Conservation (phyloP, 2,113 vertebrate genomes). For the Mungos mungo region DNA sequence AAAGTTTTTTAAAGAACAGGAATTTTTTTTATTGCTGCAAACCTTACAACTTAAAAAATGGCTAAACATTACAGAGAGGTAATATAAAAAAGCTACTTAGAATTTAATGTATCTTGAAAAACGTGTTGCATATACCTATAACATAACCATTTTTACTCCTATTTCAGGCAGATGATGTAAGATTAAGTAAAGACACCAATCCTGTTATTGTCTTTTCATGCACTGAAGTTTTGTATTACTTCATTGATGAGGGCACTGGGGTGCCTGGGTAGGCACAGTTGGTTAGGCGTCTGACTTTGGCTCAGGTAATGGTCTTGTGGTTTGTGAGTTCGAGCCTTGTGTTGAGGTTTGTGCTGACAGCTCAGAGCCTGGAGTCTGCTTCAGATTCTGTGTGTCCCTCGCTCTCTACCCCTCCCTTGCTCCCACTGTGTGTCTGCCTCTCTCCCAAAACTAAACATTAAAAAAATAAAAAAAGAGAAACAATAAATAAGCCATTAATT, state of each 20-base stretch:
- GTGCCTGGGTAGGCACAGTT: too few species aligned
- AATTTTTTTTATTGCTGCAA: slow-evolving; percentile 27
- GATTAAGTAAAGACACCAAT: slow-evolving; percentile 5
- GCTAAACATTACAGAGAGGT: slow-evolving; percentile 6
- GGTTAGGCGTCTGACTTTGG: too few species aligned
- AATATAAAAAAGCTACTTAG: neutral
- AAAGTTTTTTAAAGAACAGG: neutral
- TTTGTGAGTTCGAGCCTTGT: too few species aligned
- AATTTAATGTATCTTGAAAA: slow-evolving; percentile 64
- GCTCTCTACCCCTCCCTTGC: too few species aligned
- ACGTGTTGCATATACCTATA: neutral
- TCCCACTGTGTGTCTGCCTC: too few species aligned
- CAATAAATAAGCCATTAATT: slow-evolving; percentile 55
- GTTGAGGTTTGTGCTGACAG: too few species aligned
- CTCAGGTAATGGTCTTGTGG: too few species aligned
- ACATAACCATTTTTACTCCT: slow-evolving; percentile 34
- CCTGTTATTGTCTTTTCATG: neutral
- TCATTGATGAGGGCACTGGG: neutral
- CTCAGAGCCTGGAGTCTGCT: too few species aligned
- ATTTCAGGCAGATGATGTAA: slow-evolving; percentile 16
- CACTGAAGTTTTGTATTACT: slow-evolving; percentile 49
- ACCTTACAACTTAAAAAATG: neutral
- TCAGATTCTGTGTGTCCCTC: too few species aligned
- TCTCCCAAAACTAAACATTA: too few species aligned
- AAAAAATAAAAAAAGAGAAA: slow-evolving; percentile 2